Evolutionary conservation across 2,888 invertebrate species (phyloP).

Genomic region (Gymnocheta viridis): DNA sequence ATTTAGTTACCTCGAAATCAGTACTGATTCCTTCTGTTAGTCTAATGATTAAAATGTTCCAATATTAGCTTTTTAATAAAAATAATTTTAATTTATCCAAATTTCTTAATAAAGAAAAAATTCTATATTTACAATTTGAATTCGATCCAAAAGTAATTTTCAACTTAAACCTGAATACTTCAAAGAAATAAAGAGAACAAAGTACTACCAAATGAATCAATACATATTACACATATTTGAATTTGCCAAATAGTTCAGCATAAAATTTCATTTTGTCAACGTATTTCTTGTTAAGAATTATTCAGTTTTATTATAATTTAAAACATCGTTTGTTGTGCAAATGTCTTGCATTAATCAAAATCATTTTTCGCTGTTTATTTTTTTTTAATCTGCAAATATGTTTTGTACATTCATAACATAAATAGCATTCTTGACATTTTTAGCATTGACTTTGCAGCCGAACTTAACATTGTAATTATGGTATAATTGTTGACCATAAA

Average conservation of each 20-base stretch:
- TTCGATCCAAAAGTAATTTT: too few species aligned
- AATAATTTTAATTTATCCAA: too few species aligned
- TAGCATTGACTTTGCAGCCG: slow-evolving; percentile 41
- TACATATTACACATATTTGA: background rate
- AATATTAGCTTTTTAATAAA: too few species aligned
- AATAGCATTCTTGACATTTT: slow-evolving; percentile 35
- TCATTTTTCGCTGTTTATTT: background rate
- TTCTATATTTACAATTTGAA: too few species aligned
- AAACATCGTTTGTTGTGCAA: background rate
- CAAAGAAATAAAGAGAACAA: too few species aligned
- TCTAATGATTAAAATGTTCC: too few species aligned
- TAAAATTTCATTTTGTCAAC: background rate
- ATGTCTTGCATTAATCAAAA: slow-evolving; percentile 31
- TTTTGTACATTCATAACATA: slow-evolving; percentile 7
- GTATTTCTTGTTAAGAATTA: background rate
- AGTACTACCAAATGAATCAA: too few species aligned
- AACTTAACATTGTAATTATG: slow-evolving; percentile 50
- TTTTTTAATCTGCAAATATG: background rate
- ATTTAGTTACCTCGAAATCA: too few species aligned
- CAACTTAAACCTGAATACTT: too few species aligned
- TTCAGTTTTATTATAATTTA: background rate
- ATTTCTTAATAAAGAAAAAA: too few species aligned
- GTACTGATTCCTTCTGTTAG: too few species aligned
- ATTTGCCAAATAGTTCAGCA: background rate
- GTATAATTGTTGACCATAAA: slow-evolving; percentile 40